Conservation (phyloP, 1,140 invertebrate genomes). For the Homalodisca vitripennis region DNA sequence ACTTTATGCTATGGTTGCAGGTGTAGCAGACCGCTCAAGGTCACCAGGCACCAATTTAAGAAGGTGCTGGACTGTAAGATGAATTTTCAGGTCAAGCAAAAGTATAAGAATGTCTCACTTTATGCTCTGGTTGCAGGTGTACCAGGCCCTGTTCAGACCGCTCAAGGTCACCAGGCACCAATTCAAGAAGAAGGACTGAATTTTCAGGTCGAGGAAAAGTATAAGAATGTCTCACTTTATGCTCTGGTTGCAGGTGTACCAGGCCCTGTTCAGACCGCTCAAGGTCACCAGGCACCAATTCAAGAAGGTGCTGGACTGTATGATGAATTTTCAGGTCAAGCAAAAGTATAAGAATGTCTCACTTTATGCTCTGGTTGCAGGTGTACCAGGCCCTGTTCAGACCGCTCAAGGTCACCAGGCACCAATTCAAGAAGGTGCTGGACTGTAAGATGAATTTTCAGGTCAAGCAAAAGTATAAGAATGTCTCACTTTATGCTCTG, state of each 20-base stretch:
- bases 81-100: constrained; percentile 71
- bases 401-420: constrained; percentile 74
- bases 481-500: too few relatives aligned
- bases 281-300: constrained; percentile 79
- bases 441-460: too few relatives aligned
- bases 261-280: constrained; percentile 78
- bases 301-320: constrained; percentile 75
- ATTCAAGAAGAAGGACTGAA: constrained; percentile 76
- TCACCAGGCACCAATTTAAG: constrained; percentile 78
- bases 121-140: constrained; percentile 72
- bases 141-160: constrained; percentile 78
- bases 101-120: too few relatives aligned
- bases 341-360: constrained; percentile 85
- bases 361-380: too few relatives aligned
- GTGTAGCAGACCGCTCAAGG: constrained; percentile 79
- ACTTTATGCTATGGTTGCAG: constrained; percentile 55
- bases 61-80: constrained; percentile 71
- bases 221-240: too few relatives aligned
- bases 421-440: constrained; percentile 79
- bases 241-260: constrained; percentile 73
- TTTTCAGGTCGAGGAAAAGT: constrained; percentile 67
- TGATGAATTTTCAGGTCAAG: constrained; percentile 71
- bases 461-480: constrained; percentile 85
- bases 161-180: constrained; percentile 75
- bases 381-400: constrained; percentile 80